Conservation (phyloP, 2,888 invertebrate genomes). For the Gastrophysa polygoni region DNA sequence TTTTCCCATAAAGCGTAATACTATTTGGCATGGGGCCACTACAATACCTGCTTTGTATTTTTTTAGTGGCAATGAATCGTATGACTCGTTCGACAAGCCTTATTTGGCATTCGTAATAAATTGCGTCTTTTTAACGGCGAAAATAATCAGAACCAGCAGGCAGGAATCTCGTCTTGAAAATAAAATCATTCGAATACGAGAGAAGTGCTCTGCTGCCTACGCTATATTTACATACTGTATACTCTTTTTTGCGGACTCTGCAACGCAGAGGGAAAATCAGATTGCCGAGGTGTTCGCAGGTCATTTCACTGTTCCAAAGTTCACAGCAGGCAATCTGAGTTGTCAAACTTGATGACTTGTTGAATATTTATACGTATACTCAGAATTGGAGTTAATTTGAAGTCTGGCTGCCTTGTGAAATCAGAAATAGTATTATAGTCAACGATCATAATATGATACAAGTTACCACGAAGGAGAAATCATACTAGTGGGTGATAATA, state of each 20-base stretch:
- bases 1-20: too few species aligned
- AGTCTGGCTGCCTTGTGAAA: too few species aligned
- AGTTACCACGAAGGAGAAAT: too few species aligned
- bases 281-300: neutral
- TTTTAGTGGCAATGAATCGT: conserved; percentile 38
- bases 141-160: conserved; percentile 48
- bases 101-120: conserved; percentile 45
- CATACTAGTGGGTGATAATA: too few species aligned
- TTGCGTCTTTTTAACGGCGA: conserved; percentile 43
- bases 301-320: too few species aligned
- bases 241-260: conserved; percentile 23
- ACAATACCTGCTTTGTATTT: conserved; percentile 35
- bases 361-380: too few species aligned
- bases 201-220: conserved; percentile 39
- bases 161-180: conserved; percentile 43
- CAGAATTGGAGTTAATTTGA: too few species aligned
- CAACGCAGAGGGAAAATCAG: neutral
- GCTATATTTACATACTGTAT: conserved; percentile 40
- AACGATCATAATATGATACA: too few species aligned
- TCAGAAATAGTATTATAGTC: too few species aligned
- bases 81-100: conserved; percentile 40
- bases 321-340: too few species aligned
- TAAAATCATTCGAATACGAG: conserved; percentile 44
- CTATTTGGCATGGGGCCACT: neutral
- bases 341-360: too few species aligned